Percentiles rank a stretch among this genome's conserved stretches.
Conservation (phyloP, 2,797 vertebrate genomes). For the Clarias laeviceps region DNA sequence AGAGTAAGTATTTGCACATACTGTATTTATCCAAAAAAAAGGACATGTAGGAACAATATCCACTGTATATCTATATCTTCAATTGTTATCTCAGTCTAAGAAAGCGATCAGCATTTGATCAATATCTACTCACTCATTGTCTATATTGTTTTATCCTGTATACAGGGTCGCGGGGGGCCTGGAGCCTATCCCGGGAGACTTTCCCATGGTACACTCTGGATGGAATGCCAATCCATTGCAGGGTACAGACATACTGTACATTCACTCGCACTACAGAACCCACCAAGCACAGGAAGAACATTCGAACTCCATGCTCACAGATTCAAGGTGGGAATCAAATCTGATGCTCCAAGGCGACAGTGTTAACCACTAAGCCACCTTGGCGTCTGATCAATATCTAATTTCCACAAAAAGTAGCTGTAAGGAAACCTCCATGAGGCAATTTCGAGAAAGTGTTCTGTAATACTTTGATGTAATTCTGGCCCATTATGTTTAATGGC, state of each 20-base stretch:
- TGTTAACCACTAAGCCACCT: no score
- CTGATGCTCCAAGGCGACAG: no score
- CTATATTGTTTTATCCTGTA: no score
- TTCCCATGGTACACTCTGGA: no score
- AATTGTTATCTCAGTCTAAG: neutral
- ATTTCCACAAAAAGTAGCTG: neutral
- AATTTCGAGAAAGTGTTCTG: slow-evolving; percentile 14
- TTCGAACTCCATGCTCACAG: no score
- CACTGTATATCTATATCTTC: slow-evolving; percentile 1
- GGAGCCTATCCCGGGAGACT: no score
- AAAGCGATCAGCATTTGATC: neutral
- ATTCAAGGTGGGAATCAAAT: no score
- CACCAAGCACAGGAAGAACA: no score
- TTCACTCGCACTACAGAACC: no score
- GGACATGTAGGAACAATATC: neutral
- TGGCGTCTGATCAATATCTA: neutral
- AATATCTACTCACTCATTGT: neutral
- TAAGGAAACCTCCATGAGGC: neutral
- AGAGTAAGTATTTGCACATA: neutral
- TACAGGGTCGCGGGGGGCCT: no score
- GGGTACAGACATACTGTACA: no score
- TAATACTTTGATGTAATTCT: neutral
- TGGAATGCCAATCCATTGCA: no score
- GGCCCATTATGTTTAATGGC: slow-evolving; percentile 20
- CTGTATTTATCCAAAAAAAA: slow-evolving; percentile 23